Evolutionary conservation across 2,888 invertebrate genomes (phyloP), one percentile per base, ranked within the genome.

Genomic region (Allacma fusca): DNA sequence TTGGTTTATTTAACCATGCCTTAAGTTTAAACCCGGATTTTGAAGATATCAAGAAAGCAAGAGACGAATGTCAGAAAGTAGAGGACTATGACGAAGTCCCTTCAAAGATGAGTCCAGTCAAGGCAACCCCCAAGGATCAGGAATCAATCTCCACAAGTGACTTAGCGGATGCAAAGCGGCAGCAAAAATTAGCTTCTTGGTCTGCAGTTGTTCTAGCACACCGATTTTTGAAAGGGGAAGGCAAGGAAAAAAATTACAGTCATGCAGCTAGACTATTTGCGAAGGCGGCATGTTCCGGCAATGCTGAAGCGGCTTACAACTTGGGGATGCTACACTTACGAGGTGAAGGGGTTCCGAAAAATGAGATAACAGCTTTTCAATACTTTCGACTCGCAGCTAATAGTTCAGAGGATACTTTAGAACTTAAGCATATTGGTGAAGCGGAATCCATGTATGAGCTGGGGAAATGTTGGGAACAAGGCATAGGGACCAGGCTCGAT

Each of bases 251-350:
- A 62, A 26, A 24, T 62, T 26, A 26, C 7, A 23, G 16, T n/a
- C 64, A 76, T 64, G 80, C 82, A 19, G 80, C 75, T 9, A 29
- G 29, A 19, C 44, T 26, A 1, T 82, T 68, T 50, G 75, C 79
- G 2, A 70, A 76, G 28, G 80, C 82, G 13, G 77, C 75, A 2
- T 28, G 57, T 1, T 34, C 69, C 1, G 80, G 79, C n/a, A 77
- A 75, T 72, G 77, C 82, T 1, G 80, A 82, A 74, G 82, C 80
- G 19, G 68, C 80, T 9, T 81, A 79, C 62, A 79, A 79, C 40
- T 26, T 82, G 21, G 82, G 50, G 1, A 0, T 76, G 7, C 57
- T 76, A 9, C 50, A 72, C 5, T 13, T 21, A 4, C 68, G 70
- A 5, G 82, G 80, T 1, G 62, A 71, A 64, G 82, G 82, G 0